A percentile compares a stretch with the other conserved stretches of the same genome.
Conservation (phyloP, 1,140 invertebrate genomes). For the Pseudomyrmex gracilis region DNA sequence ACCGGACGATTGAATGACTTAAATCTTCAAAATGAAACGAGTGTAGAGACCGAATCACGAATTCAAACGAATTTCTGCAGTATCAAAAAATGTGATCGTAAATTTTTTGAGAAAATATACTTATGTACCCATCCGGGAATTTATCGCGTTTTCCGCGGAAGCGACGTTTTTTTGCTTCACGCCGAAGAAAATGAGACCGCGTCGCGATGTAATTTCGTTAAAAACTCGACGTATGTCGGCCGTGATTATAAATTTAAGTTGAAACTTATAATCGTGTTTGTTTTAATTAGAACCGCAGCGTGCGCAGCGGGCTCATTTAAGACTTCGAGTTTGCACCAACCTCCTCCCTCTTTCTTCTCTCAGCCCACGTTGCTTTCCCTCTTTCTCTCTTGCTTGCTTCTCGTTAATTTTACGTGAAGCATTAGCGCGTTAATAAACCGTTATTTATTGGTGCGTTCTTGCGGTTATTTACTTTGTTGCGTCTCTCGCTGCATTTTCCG, state of each 20-base stretch:
- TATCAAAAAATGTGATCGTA: background rate
- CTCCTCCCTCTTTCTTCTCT: constrained; percentile 23
- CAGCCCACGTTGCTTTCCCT: background rate
- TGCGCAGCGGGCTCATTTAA: constrained; percentile 76
- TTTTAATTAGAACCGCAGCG: constrained; percentile 83
- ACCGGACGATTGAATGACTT: background rate
- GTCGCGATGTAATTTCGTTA: constrained; percentile 53
- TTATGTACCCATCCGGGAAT: too few species aligned
- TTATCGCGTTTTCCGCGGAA: background rate
- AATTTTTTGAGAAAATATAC: background rate
- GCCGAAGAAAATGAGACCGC: background rate
- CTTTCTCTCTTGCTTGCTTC: constrained; percentile 40
- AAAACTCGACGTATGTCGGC: constrained; percentile 49
- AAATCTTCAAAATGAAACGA: background rate
- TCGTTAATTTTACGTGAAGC: constrained; percentile 76
- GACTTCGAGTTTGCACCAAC: constrained; percentile 68
- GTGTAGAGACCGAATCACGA: background rate
- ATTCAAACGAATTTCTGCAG: background rate
- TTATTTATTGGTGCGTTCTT: constrained; percentile 76
- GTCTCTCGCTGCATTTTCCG: constrained; percentile 59
- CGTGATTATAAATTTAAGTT: constrained; percentile 79
- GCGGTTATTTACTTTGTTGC: constrained; percentile 63
- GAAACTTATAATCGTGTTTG: constrained; percentile 82
- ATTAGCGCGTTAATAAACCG: constrained; percentile 79
- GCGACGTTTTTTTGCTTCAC: background rate